Conservation (phyloP, 1,140 invertebrate species). For the Armadillidium nasatum region DNA sequence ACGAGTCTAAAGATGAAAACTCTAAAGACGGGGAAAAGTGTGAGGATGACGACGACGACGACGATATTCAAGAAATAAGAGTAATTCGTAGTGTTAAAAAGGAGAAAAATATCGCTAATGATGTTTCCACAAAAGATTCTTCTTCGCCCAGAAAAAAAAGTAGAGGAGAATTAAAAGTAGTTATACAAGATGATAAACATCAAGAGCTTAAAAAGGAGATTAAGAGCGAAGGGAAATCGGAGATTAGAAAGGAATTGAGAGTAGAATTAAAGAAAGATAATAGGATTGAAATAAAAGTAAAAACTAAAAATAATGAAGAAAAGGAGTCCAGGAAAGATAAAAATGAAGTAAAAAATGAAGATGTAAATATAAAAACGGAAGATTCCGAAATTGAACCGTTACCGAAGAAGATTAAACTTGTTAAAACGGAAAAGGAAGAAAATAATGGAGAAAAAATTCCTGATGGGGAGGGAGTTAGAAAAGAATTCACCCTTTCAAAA, state of each 20-base stretch:
- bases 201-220: no score
- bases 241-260: conserved; percentile 45
- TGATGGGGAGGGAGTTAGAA: not conserved
- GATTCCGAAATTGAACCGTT: not conserved
- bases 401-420: not conserved
- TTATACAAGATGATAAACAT: no score
- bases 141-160: no score
- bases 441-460: no score
- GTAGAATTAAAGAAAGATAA: conserved; percentile 42
- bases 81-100: not conserved
- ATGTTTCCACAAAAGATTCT: no score
- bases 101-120: not conserved
- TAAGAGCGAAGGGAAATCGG: conserved; percentile 32
- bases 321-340: conserved; percentile 8
- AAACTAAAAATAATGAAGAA: conserved; percentile 21
- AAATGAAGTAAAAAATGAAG: not conserved
- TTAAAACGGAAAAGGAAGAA: not conserved
- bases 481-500: no score
- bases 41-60: conserved; percentile 26
- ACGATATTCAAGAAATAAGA: conserved; percentile 46
- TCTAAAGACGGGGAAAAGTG: not conserved
- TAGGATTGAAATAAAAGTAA: conserved; percentile 22
- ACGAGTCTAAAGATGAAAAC: no score
- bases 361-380: no score
- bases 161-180: no score